Conservation (phyloP, 2,797 vertebrate species). For the Rhinatrema bivittatum region DNA sequence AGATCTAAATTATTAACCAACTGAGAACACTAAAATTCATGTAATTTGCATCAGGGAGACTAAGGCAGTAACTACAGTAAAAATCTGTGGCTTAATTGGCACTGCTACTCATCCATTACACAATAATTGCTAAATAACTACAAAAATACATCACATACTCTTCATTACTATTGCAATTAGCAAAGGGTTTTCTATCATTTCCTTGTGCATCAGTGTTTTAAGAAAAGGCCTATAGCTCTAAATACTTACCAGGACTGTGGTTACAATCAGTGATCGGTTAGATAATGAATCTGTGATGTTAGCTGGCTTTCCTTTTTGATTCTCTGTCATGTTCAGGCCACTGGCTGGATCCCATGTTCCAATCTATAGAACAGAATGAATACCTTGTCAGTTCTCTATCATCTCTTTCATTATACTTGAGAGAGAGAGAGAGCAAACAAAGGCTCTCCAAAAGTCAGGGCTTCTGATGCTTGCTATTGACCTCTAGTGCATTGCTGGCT, state of each 20-base stretch:
- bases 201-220: constrained; percentile 1
- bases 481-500: not conserved
- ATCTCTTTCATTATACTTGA: constrained; percentile 3
- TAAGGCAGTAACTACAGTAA: no score
- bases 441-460: constrained; percentile 14
- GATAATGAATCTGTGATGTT: constrained; percentile 93
- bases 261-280: constrained; percentile 88
- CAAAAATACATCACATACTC: not conserved
- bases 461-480: constrained; percentile 15
- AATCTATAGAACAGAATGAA: constrained; percentile 66
- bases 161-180: constrained; percentile 12
- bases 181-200: not conserved
- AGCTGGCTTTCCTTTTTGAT: constrained; percentile 84
- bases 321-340: constrained; percentile 95
- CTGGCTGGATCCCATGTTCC: constrained; percentile 93
- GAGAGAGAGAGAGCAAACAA: constrained; percentile 4
- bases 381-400: constrained; percentile 18
- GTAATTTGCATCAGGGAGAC: constrained; percentile 8
- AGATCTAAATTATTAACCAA: constrained; percentile 17
- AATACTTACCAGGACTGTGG: constrained; percentile 85
- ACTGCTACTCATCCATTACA: constrained; percentile 7
- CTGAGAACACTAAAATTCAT: constrained; percentile 1
- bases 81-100: constrained; percentile 10
- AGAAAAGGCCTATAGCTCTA: constrained; percentile 16
- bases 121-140: constrained; percentile 20